Evolutionary conservation across 2,888 invertebrate species (phyloP), one percentile per base, ranked within the genome.

Genomic region (Pegoplata infirma): DNA sequence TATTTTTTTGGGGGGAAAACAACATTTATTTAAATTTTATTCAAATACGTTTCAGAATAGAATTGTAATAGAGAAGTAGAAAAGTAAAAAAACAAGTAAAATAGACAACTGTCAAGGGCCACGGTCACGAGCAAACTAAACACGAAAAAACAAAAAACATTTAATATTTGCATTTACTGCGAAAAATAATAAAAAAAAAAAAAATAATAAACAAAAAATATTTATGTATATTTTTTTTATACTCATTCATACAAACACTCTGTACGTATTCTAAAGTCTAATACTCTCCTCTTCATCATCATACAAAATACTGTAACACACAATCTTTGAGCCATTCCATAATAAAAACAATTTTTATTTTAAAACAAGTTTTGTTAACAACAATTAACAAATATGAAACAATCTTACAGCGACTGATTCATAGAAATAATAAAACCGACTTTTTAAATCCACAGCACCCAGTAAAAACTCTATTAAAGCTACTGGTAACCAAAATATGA

Each of bases 61-160:
- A n/a, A 6, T 44, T 12, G 7, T 61, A 21, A 16, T 47, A 8
- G 25, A 25, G n/a, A n/a, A n/a, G n/a, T n/a, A n/a, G n/a, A n/a
- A 23, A 40, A 64, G 14, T 36, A 8, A 58, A 74, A 21, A 58
- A 53, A 28, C 23, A n/a, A n/a, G n/a, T 58, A 49, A 51, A 72
- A 59, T 55, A 75, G 47, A 67, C 80, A 73, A 80, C 82, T 81
- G 82, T 67, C 81, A 82, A 80, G 83, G 83, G 81, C 82, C 85
- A 85, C 86, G 87, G 86, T 84, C 87, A 83, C 86, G 84, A 85
- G 82, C 83, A 77, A 84, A 85, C 85, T 85, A 81, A 85, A 83
- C 80, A 82, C 76, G 82, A 72, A 77, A 75, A 79, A 79, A 71
- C 56, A 72, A 77, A 75, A 79, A 79, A 71, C 56, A 68, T 73